A percentile compares a stretch with the other conserved stretches of the same genome.
phyloP scores from a whole-genome alignment of 2,113 vertebrate genomes.

The Struthidea cinerea region DNA sequence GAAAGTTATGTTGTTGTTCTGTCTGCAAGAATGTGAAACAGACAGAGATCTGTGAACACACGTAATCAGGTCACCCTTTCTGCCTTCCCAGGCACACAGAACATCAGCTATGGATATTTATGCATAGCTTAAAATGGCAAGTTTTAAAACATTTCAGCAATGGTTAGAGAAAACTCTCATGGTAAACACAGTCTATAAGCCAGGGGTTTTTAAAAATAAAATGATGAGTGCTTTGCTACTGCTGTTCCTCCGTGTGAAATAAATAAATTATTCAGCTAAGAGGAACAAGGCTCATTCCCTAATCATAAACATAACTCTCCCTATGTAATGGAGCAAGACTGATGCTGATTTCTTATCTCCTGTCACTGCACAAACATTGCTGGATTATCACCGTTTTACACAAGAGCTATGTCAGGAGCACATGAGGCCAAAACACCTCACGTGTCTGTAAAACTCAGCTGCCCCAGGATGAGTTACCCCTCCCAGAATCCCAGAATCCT shows the following conservation, averaged over 20 bases:
- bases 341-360: not conserved
- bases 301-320: not conserved
- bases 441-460: not conserved
- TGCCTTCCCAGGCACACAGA: not conserved
- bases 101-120: not conserved
- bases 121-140: not conserved
- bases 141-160: not conserved
- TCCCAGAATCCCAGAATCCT: not conserved
- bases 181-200: not conserved
- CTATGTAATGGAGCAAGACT: not conserved
- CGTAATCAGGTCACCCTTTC: not conserved
- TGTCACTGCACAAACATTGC: not conserved
- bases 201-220: not conserved
- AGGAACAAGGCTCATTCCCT: not conserved
- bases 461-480: not conserved
- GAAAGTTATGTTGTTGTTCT: slow-evolving; percentile 33
- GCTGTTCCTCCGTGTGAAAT: not conserved
- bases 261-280: not conserved
- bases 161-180: not conserved
- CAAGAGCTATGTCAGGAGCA: not conserved
- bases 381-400: not conserved
- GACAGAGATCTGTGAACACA: not conserved
- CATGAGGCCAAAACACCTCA: rapidly evolving
- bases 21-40: not conserved
- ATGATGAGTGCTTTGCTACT: not conserved